Evolutionary conservation across 2,113 vertebrate species (phyloP).

Genomic region (Rhabdornis inornatus): DNA sequence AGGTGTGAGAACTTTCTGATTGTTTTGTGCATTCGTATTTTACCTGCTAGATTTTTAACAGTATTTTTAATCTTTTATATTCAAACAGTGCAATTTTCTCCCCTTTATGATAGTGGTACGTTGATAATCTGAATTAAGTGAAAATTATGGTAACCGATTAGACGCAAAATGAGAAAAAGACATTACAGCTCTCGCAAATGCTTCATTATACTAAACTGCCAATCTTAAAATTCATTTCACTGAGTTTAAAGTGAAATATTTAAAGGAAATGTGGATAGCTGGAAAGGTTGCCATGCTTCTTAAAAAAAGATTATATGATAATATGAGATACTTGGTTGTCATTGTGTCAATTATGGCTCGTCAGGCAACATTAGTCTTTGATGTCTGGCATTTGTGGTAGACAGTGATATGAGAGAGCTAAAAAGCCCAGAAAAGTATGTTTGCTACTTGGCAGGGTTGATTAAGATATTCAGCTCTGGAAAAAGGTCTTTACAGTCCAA

Average conservation of each 20-base stretch:
- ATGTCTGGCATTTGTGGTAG: not conserved
- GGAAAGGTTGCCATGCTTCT: not conserved
- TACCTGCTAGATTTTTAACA: conserved; percentile 23
- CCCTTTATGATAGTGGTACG: not conserved
- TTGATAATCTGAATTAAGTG: conserved; percentile 25
- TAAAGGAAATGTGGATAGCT: conserved; percentile 5
- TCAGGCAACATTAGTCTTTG: conserved; percentile 30
- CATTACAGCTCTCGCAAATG: not conserved
- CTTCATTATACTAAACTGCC: conserved; percentile 34
- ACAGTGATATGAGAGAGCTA: not conserved
- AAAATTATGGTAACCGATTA: not conserved
- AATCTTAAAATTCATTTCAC: conserved; percentile 26
- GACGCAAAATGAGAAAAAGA: conserved; percentile 5
- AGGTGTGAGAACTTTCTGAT: conserved; percentile 47
- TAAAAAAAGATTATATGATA: not conserved
- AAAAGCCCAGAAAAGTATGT: not conserved
- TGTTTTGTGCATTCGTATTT: conserved; percentile 45
- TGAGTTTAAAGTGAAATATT: conserved; percentile 5
- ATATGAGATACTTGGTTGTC: conserved; percentile 22
- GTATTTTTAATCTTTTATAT: conserved; percentile 26
- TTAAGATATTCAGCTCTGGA: not conserved
- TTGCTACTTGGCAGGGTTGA: not conserved
- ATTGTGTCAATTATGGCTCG: conserved; percentile 6
- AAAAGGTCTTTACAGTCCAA: not conserved
- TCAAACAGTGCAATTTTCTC: not conserved